Percentiles rank a stretch among this genome's conserved stretches.
Conservation (phyloP, 2,888 invertebrate species). For the Raillietiella orientalis region DNA sequence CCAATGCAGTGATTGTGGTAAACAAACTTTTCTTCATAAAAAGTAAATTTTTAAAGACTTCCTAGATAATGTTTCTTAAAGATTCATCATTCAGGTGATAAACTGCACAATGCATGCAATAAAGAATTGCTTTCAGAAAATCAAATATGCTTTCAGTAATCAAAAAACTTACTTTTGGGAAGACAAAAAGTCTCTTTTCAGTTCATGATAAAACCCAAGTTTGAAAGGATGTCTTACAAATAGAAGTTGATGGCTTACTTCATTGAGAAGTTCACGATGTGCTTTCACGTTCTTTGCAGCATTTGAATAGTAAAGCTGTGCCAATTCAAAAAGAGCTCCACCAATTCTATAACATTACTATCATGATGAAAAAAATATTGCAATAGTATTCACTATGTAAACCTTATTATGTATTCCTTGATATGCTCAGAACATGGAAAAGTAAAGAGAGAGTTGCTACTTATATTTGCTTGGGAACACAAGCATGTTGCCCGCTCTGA, state of each 20-base stretch:
- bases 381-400: too few relatives aligned
- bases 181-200: conserved; percentile 56
- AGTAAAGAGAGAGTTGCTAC: too few relatives aligned
- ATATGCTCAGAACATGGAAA: too few relatives aligned
- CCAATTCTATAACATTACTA: too few relatives aligned
- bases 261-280: conserved; percentile 64
- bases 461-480: too few relatives aligned
- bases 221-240: conserved; percentile 91
- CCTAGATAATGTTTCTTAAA: too few relatives aligned
- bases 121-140: not conserved
- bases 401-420: too few relatives aligned
- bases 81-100: too few relatives aligned
- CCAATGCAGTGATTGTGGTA: not conserved
- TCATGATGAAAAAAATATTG: too few relatives aligned
- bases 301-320: conserved; percentile 66
- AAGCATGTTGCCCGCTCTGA: too few relatives aligned
- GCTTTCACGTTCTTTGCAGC: conserved; percentile 55
- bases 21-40: too few relatives aligned
- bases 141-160: not conserved
- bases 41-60: not conserved
- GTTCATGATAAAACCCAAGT: conserved; percentile 72
- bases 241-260: conserved; percentile 60
- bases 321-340: conserved; percentile 72
- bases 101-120: too few relatives aligned
- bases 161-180: conserved; percentile 24